Evolutionary conservation across 2,797 vertebrate species (phyloP), one percentile per base, ranked within the genome.

Genomic region (Sebastes nivosus): DNA sequence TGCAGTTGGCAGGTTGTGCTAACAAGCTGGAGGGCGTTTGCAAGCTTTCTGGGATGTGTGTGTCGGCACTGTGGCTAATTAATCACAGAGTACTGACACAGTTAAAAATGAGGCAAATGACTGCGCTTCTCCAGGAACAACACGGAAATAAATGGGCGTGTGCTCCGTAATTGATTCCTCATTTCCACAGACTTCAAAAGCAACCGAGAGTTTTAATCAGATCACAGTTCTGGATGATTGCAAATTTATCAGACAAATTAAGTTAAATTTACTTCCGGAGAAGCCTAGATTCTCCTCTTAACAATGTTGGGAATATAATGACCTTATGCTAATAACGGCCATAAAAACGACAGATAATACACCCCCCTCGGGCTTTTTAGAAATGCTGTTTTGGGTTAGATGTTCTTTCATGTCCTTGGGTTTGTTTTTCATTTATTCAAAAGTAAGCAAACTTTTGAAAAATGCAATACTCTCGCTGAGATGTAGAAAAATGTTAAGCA

Each of bases 141-240:
- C 87, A 64, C 75, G 74, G 73, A 59, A 76, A 90, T 72, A 84
- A 91, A 91, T 77, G 84, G 83, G 60, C 57, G 81, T 69, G 80
- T 11, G 82, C 74, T 50, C 70, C 1, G 46, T 94, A 95, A 95
- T 93, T 88, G 88, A 94, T 92, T 93, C 93, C 90, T 94, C 69
- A 86, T 93, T 92, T 92, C 90, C 83, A 79, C 75, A 42, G 90
- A 95, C 95, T 94, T 95, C 91, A 95, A 94, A 95, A 87, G 85
- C 54, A 57, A 66, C 72, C 12, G 11, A 80, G 75, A 75, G 70
- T 85, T 91, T 86, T 81, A 79, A 92, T 94, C 89, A 88, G 90
- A 94, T 91, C 83, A 87, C 50, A 75, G 81, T 72, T 83, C 70
- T 76, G 87, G 80, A 82, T 79, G 84, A 85, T 81, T 91, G 85